Conservation (phyloP, 64 coral and sea anemone genomes). For the Trachythela sp. region DNA sequence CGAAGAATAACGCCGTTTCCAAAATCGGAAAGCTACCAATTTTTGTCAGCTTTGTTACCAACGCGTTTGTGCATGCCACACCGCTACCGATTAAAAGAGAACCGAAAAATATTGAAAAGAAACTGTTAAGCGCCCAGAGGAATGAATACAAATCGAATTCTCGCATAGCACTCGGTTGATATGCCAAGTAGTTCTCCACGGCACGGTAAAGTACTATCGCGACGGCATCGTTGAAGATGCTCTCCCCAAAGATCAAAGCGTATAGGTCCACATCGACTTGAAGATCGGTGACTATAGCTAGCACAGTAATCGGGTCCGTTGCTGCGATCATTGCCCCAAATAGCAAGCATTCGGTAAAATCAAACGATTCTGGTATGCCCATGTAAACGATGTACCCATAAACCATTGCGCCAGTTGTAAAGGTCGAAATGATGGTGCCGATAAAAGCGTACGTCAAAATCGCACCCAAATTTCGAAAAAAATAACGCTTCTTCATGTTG, state of each 20-base stretch:
- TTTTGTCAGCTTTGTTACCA: conserved; percentile 91
- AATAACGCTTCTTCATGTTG: conserved; percentile 94
- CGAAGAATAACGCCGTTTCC: conserved; percentile 80
- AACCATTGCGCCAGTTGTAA: conserved; percentile 71
- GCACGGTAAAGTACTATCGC: conserved; percentile 88
- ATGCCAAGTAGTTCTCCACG: conserved; percentile 95
- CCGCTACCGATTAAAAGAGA: conserved; percentile 81
- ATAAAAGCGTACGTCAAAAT: conserved; percentile 96
- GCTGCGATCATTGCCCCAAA: conserved; percentile 91
- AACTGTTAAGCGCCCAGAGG: conserved; percentile 67
- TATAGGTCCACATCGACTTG: conserved; percentile 96
- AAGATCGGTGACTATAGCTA: conserved; percentile 90
- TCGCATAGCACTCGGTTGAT: conserved; percentile 82
- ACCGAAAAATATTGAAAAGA: conserved; percentile 85
- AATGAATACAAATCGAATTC: conserved; percentile 88
- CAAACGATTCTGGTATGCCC: conserved; percentile 67
- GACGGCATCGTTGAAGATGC: conserved; percentile 89
- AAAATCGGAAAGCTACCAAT: conserved; percentile 91
- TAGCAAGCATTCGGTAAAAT: conserved; percentile 87
- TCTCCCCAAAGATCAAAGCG: conserved; percentile 90
- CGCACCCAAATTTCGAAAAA: conserved; percentile 91
- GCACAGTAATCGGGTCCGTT: conserved; percentile 81
- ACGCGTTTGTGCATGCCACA: conserved; percentile 79
- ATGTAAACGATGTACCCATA: conserved; percentile 88
- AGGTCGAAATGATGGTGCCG: conserved; percentile 84